Base-by-base conservation (phyloP, 2,797 vertebrate species). In the Cuniculus paca region DNA sequence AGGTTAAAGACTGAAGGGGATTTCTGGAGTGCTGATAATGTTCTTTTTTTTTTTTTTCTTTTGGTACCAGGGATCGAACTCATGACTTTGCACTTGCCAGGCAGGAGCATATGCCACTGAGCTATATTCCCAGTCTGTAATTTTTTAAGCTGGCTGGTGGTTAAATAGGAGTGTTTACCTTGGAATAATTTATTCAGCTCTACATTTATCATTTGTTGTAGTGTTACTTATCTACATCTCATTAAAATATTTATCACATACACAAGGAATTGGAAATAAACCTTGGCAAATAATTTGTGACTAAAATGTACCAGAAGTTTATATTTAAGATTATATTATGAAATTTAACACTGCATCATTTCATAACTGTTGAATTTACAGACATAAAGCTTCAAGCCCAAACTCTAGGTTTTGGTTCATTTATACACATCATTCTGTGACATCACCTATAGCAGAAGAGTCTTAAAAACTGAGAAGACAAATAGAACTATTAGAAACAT, bases 171-270 rank as follows among this genome's bases (percentile, higher is more conserved):
- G 19, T 56, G 26, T 31, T 82, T 19, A 52, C n/a, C 36, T 88
- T 96, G 2, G 54, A 83, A 82, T 70, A 87, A 81, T 74, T 65
- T 3, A 79, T n/a, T 31, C 65, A 74, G 3, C 12, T 75, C 65
- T 45, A 80, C 3, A 70, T 34, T 91, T 61, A 70, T 19, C 96
- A 77, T 50, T 88, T 90, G 28, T 78, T 81, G 6, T 17, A 42
- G 1, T 81, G 20, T 92, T 88, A 26, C 26, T 2, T 65, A 10
- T 60, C 31, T 11, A 65, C 72, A 31, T 61, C 82, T 90, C 34
- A 70, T 68, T 87, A 87, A 91, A 94, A 61, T 75, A 45, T 36
- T 61, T 82, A 75, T 36, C 72, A 91, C 85, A n/a, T 31, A 77
- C 22, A 81, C 3, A 54, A 75, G 1, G 1, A 82, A 72, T 72